Conservation (phyloP, 1,140 invertebrate species). For the Chironomus tepperi region DNA sequence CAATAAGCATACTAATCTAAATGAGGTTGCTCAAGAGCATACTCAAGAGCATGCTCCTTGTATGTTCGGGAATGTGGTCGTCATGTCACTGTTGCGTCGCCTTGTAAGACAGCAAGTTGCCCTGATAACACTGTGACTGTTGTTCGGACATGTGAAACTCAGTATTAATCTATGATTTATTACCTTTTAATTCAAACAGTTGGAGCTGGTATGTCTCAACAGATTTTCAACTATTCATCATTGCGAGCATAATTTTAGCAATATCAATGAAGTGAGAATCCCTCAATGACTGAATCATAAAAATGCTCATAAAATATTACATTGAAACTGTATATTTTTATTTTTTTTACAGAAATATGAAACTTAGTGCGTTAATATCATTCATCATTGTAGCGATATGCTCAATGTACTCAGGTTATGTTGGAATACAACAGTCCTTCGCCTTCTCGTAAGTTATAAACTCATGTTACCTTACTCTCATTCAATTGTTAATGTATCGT, state of each 20-base stretch:
- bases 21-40: too few relatives aligned
- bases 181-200: slow-evolving; percentile 27
- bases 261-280: slow-evolving; percentile 41
- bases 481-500: not conserved
- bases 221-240: slow-evolving; percentile 63
- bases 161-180: not conserved
- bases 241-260: slow-evolving; percentile 41
- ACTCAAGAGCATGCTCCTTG: too few relatives aligned
- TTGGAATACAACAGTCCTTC: not conserved
- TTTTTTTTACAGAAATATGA: not conserved
- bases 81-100: too few relatives aligned
- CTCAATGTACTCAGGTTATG: not conserved
- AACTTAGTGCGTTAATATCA: not conserved
- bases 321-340: too few relatives aligned
- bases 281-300: too few relatives aligned
- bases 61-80: not conserved
- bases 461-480: not conserved
- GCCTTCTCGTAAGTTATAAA: not conserved
- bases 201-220: slow-evolving; percentile 72
- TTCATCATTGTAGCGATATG: not conserved
- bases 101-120: too few relatives aligned
- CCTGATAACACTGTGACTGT: too few relatives aligned
- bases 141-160: too few relatives aligned
- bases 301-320: too few relatives aligned
- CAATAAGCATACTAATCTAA: too few relatives aligned